Conservation (phyloP, 2,797 vertebrate species). For the Buphagus erythrorhynchus region DNA sequence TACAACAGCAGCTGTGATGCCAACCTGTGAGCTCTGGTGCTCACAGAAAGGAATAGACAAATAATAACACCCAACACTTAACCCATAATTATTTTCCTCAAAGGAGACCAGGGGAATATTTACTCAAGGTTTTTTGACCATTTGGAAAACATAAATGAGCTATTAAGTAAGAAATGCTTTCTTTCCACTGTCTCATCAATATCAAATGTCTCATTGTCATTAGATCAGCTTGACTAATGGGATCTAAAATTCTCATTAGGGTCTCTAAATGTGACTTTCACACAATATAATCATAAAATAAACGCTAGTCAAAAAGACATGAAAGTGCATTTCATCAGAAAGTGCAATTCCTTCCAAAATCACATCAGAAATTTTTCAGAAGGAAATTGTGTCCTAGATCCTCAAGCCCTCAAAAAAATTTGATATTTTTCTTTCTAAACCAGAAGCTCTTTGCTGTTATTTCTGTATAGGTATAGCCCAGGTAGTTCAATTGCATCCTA, state of each 20-base stretch:
- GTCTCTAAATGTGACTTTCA: neutral
- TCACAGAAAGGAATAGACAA: neutral
- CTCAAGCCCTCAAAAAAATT: neutral
- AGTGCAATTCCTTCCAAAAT: neutral
- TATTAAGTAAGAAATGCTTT: neutral
- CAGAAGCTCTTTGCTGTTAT: neutral
- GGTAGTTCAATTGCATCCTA: neutral
- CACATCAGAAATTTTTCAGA: neutral
- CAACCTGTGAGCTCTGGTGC: neutral
- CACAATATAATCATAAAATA: neutral
- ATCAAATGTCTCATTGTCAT: neutral
- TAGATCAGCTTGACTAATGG: constrained; percentile 24
- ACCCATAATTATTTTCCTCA: neutral
- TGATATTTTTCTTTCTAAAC: neutral
- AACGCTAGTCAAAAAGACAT: neutral
- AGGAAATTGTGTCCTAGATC: neutral
- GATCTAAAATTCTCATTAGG: neutral
- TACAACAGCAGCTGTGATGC: neutral
- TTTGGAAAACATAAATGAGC: neutral
- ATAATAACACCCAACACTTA: neutral
- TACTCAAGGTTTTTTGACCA: neutral
- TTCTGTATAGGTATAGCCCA: neutral
- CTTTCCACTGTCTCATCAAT: neutral
- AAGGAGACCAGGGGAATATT: neutral
- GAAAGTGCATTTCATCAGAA: neutral